Conservation (phyloP, 2,797 vertebrate species). For the Enteromius treurensis region DNA sequence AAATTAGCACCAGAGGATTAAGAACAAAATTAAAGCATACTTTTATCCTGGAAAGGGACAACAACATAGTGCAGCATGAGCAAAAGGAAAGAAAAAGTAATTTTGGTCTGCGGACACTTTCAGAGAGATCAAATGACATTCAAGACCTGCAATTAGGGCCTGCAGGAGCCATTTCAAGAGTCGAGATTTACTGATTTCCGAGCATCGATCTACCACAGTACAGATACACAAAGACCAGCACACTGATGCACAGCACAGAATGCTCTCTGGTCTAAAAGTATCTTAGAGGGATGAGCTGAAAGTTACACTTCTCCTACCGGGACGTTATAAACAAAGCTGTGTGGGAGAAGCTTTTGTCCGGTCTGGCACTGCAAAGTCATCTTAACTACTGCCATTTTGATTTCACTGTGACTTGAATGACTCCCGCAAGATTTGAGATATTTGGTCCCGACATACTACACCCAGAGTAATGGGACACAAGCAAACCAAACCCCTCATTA, state of each 20-base stretch:
- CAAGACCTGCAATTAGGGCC: conserved; percentile 19
- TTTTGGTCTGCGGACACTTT: conserved; percentile 18
- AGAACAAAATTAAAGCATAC: not conserved
- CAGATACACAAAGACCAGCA: not conserved
- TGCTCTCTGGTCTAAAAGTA: conserved; percentile 1
- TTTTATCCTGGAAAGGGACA: conserved; percentile 7
- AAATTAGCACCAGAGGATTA: conserved; percentile 6
- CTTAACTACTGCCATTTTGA: not conserved
- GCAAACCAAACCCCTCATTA: conserved; percentile 23
- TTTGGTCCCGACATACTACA: not conserved
- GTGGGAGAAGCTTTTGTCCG: not conserved
- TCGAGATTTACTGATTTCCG: not conserved
- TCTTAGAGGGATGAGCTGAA: not conserved
- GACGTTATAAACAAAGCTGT: conserved; percentile 2
- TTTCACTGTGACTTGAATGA: not conserved
- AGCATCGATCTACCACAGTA: too few species aligned
- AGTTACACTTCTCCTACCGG: not conserved
- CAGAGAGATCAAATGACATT: conserved; percentile 28
- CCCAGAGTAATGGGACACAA: not conserved
- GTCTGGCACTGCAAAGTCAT: not conserved
- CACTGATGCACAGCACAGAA: not conserved
- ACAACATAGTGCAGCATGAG: conserved; percentile 43
- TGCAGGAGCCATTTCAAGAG: conserved; percentile 21
- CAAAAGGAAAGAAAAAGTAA: conserved; percentile 19
- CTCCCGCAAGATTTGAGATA: conserved; percentile 9